Evolutionary conservation across 92 coral and sea anemone genomes (phyloP), one percentile per base, ranked within the genome.

Genomic region (Parazoanthus swiftii): DNA sequence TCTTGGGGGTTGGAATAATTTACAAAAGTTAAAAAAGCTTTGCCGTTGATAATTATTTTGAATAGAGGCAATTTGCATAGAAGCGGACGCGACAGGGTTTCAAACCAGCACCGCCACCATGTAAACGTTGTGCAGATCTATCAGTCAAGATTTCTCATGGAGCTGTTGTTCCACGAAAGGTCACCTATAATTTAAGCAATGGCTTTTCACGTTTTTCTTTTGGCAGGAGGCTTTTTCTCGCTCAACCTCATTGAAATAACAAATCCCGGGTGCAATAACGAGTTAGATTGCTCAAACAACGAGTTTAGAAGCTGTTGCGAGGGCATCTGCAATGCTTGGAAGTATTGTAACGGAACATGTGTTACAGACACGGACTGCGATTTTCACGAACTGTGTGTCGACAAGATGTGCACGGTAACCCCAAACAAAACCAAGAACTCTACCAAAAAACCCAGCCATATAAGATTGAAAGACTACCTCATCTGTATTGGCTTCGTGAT

Each of bases 401-500:
- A 70, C 46, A 72, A 71, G 43, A n/a, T 71, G 68, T 84, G 87
- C 72, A 29, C 46, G 8, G 6, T 67, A 72, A 48, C 1, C 4
- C 80, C 38, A 6, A 74, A 83, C 46, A 72, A 79, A 15, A 51
- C 87, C 35, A 50, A 48, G 71, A 84, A 84, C 29, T 6, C 75
- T 6, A 56, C 77, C 46, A 48, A 46, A 58, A 68, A 68, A 72
- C 16, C 43, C 23, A 72, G 77, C 25, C 87, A 46, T 51, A 68
- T 84, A 43, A 84, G 29, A 14, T 35, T 84, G 87, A 84, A 72
- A 39, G 87, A 84, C 67, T 84, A 84, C 87, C 79, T 84, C 63
- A 71, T 84, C n/a, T 84, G 87, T 72, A 84, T 84, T 71, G 87
- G 87, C 87, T 84, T 84, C 26, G 87, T 84, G 79, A 6, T 84